phyloP scores from a whole-genome alignment of 1,140 invertebrate species.

The Drosophila melanica region DNA sequence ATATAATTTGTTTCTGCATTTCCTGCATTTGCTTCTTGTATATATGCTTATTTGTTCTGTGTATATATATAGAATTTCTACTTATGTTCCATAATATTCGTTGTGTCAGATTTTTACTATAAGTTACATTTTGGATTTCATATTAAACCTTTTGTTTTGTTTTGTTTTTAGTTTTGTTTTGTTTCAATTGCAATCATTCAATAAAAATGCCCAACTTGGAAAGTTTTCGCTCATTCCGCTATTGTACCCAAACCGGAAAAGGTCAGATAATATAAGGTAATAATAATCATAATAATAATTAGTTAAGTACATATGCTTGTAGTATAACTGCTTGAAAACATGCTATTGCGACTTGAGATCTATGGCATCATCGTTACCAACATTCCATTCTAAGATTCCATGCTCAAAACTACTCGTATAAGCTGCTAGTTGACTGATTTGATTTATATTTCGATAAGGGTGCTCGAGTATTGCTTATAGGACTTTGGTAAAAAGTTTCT shows the following conservation, averaged over 20 bases:
- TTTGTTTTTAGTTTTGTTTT: slow-evolving; percentile 36
- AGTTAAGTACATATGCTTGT: slow-evolving; percentile 40
- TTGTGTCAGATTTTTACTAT: slow-evolving; percentile 84
- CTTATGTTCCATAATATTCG: slow-evolving; percentile 84
- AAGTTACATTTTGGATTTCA: slow-evolving; percentile 81
- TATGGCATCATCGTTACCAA: slow-evolving; percentile 39
- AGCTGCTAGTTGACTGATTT: slow-evolving; percentile 69
- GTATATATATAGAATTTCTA: slow-evolving; percentile 83
- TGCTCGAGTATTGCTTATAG: slow-evolving; percentile 79
- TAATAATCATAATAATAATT: slow-evolving; percentile 33
- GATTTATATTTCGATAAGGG: slow-evolving; percentile 58
- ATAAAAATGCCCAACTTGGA: slow-evolving; percentile 67
- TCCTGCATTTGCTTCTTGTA: slow-evolving; percentile 46
- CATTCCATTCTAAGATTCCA: slow-evolving; percentile 16
- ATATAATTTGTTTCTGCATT: slow-evolving; percentile 47
- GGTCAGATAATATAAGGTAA: slow-evolving; percentile 38
- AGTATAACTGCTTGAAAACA: slow-evolving; percentile 60
- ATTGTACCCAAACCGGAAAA: slow-evolving; percentile 49
- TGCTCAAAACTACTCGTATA: slow-evolving; percentile 62
- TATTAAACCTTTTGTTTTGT: slow-evolving; percentile 75
- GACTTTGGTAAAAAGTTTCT: slow-evolving; percentile 68
- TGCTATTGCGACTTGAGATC: slow-evolving; percentile 73
- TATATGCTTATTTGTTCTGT: slow-evolving; percentile 79
- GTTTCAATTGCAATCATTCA: slow-evolving; percentile 47
- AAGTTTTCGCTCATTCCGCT: slow-evolving; percentile 56